These are phyloP conservation scores for Chroicocephalus ridibundus DNA, from an alignment of 2,113 vertebrate species.

Conservation along the genomic window DNA sequence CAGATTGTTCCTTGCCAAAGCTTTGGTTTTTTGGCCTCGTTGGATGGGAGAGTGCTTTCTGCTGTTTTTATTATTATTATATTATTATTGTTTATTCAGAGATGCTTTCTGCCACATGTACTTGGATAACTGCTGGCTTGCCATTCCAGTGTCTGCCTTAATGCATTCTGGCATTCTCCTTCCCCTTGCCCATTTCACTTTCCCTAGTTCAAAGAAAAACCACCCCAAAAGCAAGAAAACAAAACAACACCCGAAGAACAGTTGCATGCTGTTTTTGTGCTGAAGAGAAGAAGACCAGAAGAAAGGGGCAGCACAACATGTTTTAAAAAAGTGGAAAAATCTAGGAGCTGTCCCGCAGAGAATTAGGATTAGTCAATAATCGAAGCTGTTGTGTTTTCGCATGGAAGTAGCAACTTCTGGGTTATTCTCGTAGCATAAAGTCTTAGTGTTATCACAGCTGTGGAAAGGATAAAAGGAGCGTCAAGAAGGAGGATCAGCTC, in stretches of 20 bases:
- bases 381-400: not conserved
- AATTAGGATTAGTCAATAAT: not conserved
- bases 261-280: not conserved
- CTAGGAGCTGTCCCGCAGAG: not conserved
- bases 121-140: not conserved
- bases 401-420: not conserved
- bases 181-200: not conserved
- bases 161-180: not conserved
- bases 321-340: not conserved
- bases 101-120: not conserved
- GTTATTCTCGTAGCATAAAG: not conserved
- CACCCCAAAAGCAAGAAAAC: not conserved
- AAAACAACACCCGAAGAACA: not conserved
- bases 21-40: not conserved
- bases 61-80: not conserved
- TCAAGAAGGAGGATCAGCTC: not conserved
- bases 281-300: not conserved
- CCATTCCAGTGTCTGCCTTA: not conserved
- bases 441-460: not conserved
- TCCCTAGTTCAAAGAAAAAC: not conserved
- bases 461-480: not conserved
- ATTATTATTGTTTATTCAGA: not conserved
- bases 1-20: slow-evolving; percentile 23
- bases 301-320: not conserved
- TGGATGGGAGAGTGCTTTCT: not conserved